Evolutionary conservation across 2,113 vertebrate genomes (phyloP).

Genomic region (Panthera uncia): DNA sequence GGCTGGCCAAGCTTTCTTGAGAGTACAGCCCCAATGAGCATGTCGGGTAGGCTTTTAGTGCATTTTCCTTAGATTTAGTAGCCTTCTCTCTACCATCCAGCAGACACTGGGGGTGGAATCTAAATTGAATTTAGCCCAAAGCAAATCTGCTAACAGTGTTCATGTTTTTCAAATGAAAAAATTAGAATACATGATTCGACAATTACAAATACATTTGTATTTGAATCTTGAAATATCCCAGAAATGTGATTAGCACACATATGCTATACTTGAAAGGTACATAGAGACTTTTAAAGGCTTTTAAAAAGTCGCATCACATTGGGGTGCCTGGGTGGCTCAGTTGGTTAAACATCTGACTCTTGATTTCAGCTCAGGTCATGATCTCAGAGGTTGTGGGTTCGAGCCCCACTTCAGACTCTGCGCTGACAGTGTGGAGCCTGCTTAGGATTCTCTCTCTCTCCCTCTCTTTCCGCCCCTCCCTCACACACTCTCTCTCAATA

Average conservation of each 20-base stretch:
- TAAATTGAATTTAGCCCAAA: constrained; percentile 60
- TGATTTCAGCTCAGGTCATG: too few species aligned
- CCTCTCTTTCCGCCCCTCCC: too few species aligned
- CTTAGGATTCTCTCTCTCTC: too few species aligned
- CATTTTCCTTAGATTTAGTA: neutral
- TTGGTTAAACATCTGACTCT: too few species aligned
- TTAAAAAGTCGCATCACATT: neutral
- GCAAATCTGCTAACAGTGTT: constrained; percentile 42
- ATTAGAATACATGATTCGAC: neutral
- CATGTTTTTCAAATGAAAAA: constrained; percentile 48
- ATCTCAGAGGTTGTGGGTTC: too few species aligned
- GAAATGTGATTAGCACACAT: neutral
- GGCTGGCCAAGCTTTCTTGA: neutral
- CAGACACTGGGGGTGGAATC: neutral
- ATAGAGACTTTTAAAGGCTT: neutral
- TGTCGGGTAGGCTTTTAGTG: neutral
- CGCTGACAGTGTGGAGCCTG: too few species aligned
- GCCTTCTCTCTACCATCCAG: neutral
- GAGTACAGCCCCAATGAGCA: neutral
- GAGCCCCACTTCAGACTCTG: too few species aligned
- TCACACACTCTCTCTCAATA: too few species aligned
- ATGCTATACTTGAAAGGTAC: neutral
- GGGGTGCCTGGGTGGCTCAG: too few species aligned
- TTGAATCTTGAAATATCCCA: neutral
- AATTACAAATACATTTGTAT: neutral